Evolutionary conservation across 2,797 vertebrate genomes (phyloP).

Genomic region (Hephaestus fuliginosus): DNA sequence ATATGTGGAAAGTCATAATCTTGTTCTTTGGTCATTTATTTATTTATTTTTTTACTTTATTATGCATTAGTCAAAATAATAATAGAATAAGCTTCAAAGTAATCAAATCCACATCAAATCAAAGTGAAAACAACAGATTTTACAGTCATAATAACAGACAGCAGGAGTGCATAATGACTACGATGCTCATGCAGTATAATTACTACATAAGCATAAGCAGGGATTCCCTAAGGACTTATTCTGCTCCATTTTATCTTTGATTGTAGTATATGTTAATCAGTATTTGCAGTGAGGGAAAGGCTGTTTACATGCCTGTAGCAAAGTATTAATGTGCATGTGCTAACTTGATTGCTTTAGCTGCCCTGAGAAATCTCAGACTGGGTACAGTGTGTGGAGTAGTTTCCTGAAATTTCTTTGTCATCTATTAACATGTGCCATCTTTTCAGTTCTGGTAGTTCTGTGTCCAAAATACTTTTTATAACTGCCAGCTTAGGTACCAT

Average conservation of each 20-base stretch:
- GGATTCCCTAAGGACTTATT: constrained; percentile 44
- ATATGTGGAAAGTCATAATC: neutral
- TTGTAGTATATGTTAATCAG: constrained; percentile 56
- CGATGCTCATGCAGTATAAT: constrained; percentile 30
- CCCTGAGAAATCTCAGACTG: constrained; percentile 11
- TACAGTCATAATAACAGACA: constrained; percentile 34
- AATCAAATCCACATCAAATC: constrained; percentile 6
- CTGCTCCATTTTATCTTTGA: constrained; percentile 53
- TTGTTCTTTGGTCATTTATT: neutral
- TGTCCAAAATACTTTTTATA: neutral
- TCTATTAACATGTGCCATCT: constrained; percentile 1
- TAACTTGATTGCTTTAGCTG: constrained; percentile 30
- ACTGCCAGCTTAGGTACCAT: neutral
- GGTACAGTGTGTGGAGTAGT: neutral
- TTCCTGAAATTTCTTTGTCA: neutral
- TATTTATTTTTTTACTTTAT: no score
- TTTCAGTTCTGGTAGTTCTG: neutral
- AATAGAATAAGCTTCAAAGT: neutral
- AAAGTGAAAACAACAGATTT: constrained; percentile 22
- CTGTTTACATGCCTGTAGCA: constrained; percentile 58
- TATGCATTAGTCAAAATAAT: neutral
- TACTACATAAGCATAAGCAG: constrained; percentile 35
- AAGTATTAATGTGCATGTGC: constrained; percentile 41
- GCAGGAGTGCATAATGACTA: constrained; percentile 31
- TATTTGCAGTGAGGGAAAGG: constrained; percentile 45